Percentiles rank a stretch among this genome's conserved stretches.
phyloP scores from a whole-genome alignment of 2,113 vertebrate genomes.

The Noturus placidus region DNA sequence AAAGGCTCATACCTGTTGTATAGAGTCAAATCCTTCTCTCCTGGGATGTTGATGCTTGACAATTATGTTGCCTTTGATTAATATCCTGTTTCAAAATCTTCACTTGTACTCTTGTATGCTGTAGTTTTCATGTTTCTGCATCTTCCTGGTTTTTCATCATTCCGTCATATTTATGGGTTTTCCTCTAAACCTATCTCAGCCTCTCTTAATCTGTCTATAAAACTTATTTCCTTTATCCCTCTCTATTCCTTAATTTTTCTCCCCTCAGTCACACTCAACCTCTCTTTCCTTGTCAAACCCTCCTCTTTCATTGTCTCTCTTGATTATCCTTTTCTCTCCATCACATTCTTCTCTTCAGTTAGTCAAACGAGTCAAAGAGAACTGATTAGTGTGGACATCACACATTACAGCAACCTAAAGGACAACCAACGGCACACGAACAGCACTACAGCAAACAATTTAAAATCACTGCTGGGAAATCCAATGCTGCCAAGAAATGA shows the following conservation, averaged over 20 bases:
- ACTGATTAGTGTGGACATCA: not conserved
- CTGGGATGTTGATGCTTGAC: not conserved
- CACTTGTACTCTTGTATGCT: not conserved
- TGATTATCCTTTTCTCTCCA: not conserved
- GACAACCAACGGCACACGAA: not conserved
- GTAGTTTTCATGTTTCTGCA: not conserved
- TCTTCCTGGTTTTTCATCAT: not conserved
- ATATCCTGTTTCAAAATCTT: not conserved
- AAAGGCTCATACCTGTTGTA: not conserved
- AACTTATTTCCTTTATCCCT: not conserved
- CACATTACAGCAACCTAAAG: not conserved
- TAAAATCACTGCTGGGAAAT: not conserved
- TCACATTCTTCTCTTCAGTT: not conserved
- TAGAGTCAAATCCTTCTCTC: not conserved
- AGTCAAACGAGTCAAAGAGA: not conserved
- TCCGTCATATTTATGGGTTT: not conserved
- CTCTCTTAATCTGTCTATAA: not conserved
- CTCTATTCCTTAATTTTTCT: not conserved
- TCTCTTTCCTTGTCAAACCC: not conserved
- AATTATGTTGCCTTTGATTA: slow-evolving; percentile 8
- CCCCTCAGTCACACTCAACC: not conserved
- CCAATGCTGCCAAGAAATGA: not conserved
- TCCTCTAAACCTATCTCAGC: not conserved
- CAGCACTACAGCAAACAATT: not conserved
- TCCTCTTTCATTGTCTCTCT: not conserved